Evolutionary conservation across 2,797 vertebrate genomes (phyloP).

Genomic region (Epinephelus coioides): DNA sequence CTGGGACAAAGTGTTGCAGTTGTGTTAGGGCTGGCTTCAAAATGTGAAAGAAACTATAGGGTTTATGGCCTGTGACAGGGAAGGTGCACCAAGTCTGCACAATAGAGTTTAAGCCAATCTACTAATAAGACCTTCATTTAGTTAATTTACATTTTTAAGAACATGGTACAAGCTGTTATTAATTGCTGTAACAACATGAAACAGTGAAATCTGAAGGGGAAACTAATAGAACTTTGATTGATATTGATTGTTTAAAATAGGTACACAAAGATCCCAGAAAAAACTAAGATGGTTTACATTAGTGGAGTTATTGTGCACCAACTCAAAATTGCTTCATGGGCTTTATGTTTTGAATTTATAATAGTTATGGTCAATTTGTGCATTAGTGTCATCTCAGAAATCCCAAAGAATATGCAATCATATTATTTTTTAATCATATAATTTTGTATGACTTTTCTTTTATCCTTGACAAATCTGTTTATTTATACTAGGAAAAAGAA

Average conservation of each 20-base stretch:
- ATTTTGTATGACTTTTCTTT: background rate
- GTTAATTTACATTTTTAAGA: too few relatives aligned
- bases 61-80: too few relatives aligned
- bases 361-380: background rate
- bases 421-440: background rate
- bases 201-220: too few relatives aligned
- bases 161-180: too few relatives aligned
- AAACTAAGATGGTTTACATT: constrained; percentile 1
- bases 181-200: too few relatives aligned
- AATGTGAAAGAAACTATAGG: background rate
- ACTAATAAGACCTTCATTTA: too few relatives aligned
- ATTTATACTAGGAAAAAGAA: constrained; percentile 14
- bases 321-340: background rate
- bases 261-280: background rate
- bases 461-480: background rate
- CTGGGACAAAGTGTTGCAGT: background rate
- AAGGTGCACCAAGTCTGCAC: too few relatives aligned
- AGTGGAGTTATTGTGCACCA: background rate
- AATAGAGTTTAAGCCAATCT: too few relatives aligned
- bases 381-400: background rate
- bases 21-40: background rate
- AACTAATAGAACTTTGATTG: too few relatives aligned
- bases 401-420: background rate
- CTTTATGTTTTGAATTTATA: background rate
- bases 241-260: background rate